Base-by-base conservation (phyloP, 2,888 invertebrate species). In the Anticlea derivata region DNA sequence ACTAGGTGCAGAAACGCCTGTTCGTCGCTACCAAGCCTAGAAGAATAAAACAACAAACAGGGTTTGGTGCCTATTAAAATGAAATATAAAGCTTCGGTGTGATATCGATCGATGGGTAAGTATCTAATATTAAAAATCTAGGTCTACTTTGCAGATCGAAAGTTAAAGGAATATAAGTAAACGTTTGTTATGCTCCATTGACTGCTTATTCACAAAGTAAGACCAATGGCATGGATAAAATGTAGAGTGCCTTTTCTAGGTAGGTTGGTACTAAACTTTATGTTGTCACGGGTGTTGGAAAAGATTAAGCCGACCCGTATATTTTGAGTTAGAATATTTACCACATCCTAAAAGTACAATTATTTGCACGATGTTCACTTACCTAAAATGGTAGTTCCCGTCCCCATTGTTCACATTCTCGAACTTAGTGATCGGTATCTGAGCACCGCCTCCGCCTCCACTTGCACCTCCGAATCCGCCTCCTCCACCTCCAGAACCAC, bases 341-440 rank as follows among this genome's bases (percentile, higher is more conserved):
- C n/a, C n/a, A 17, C 17, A 4, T 17, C 2, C 17, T 2, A 3
- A 4, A 3, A 4, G 17, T 17, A 17, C 2, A 13, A 13, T 6
- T 1, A 13, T 31, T 7, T 13, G 4, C 7, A 1, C 12, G 7
- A 5, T 17, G 17, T 27, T 5, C 10, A 26, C 80, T 74, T 75
- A 93, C 93, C 92, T 92, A 79, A 92, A 94, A 56, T 86, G 91
- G 69, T 94, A 94, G 61, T 85, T 92, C 55, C 94, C 94, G 63
- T 93, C 93, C 29, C 93, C 93, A 66, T 93, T 93, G 80, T 94
- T 94, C 47, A 89, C 92, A 61, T 93, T 94, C 58, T 92, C 92
- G 66, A 92, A 93, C 60, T 91, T 91, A 7, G 93, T 78, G 61
- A 94, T 94, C 5, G 94, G 94, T 58, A 84, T 82, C 57, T 85